phyloP scores from a whole-genome alignment of 2,797 vertebrate species.

The Ateles fusciceps region DNA sequence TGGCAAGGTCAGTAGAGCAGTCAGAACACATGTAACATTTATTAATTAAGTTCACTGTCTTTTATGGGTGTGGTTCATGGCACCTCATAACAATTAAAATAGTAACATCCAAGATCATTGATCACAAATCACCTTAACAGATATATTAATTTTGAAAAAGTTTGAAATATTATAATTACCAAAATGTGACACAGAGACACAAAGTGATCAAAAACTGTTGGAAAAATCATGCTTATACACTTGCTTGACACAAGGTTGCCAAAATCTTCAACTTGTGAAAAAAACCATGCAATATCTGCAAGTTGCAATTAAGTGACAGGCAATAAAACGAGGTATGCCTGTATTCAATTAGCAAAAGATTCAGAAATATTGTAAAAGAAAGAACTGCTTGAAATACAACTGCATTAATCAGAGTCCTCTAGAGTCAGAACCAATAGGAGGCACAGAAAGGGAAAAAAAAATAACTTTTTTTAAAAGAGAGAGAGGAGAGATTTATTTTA shows the following conservation, averaged over 20 bases:
- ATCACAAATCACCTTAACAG: background rate
- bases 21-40: background rate
- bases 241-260: background rate
- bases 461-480: background rate
- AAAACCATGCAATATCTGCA: background rate
- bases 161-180: background rate
- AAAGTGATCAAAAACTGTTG: background rate
- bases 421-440: background rate
- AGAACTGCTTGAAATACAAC: conserved; percentile 5
- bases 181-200: background rate
- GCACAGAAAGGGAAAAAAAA: background rate
- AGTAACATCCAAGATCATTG: background rate
- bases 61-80: background rate
- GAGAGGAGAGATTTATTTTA: background rate
- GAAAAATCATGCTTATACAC: background rate
- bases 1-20: background rate
- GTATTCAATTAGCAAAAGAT: conserved; percentile 1
- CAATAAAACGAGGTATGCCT: background rate
- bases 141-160: background rate
- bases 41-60: background rate
- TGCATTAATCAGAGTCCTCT: background rate
- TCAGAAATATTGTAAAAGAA: conserved; percentile 8
- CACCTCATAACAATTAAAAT: background rate
- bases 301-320: background rate
- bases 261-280: background rate